Conservation (phyloP, 2,797 vertebrate species). For the Decapterus maruadsi region DNA sequence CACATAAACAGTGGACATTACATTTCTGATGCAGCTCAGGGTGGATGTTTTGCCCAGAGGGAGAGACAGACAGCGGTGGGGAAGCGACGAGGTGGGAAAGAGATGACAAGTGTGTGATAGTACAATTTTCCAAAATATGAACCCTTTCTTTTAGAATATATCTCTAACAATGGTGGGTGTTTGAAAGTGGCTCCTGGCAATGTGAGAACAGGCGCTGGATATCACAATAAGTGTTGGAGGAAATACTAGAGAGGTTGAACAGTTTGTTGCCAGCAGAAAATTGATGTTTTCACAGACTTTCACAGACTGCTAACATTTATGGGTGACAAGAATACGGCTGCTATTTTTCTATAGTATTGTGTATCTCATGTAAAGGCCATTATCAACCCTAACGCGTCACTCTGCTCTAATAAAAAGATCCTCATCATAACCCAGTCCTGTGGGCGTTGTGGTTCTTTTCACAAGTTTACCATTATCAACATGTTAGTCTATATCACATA, state of each 20-base stretch:
- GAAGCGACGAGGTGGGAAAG: not conserved
- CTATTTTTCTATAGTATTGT: not conserved
- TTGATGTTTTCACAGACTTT: not conserved
- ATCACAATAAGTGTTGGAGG: not conserved
- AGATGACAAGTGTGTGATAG: conserved; percentile 27
- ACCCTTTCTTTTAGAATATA: conserved; percentile 28
- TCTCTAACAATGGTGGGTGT: conserved; percentile 7
- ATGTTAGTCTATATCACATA: not conserved
- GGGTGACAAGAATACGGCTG: not conserved
- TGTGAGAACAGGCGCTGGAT: conserved; percentile 9
- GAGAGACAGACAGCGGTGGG: conserved; percentile 1
- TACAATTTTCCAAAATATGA: conserved; percentile 39
- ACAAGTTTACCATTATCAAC: not conserved
- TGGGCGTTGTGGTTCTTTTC: too few species aligned
- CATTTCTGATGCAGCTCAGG: conserved; percentile 21
- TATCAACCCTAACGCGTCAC: too few species aligned
- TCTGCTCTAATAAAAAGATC: too few species aligned
- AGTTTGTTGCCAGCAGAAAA: not conserved
- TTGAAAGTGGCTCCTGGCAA: conserved; percentile 19
- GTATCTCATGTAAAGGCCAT: not conserved
- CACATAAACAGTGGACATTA: conserved; percentile 16
- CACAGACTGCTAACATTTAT: not conserved
- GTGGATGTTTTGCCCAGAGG: conserved; percentile 7
- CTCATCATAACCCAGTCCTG: too few species aligned
- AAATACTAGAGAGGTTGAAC: not conserved